Base-by-base conservation (phyloP, 1,140 invertebrate species). In the Pseudomyrmex cubaensis region DNA sequence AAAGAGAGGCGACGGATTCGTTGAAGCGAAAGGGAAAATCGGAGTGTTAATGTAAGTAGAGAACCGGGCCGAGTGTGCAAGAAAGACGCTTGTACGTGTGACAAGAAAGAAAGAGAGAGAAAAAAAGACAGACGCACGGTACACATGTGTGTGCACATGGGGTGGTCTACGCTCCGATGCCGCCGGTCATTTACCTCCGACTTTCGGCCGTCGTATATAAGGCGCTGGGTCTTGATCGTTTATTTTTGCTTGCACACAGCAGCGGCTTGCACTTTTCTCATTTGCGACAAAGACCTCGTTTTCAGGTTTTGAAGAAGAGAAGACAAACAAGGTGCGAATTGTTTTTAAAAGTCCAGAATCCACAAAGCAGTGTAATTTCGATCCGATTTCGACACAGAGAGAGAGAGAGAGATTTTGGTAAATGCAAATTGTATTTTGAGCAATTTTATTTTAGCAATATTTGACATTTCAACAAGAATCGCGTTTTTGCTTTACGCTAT, bases 171-270 rank as follows among this genome's bases (percentile, higher is more conserved):
- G 52, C 20, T 70, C 57, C 20, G 54, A 13, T 57, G 35, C 54
- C 12, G 64, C 50, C 46, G 76, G 76, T 72, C 76, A 70, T 69
- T 72, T 70, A 80, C 66, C 76, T 80, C 54, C 46, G 44, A 78
- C 44, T 80, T 80, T 80, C 12, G 76, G 66, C 12, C 66, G n/a
- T 54, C 66, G 13, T 72, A 80, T 35, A 35, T 80, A 80, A 72
- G 66, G 44, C 66, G 35, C 46, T 25, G 22, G 66, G 66, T 1
- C 10, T 12, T 12, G 20, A 17, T 61, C 54, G 44, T 80, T 78
- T 70, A 70, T 69, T 78, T 69, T 57, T 1, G 35, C 17, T 25
- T 35, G 35, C 5, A 13, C 22, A 69, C 44, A 35, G 35, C 35
- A 7, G 35, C 48, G 20, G 56, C 56, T 78, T 25, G 52, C 50